These are phyloP conservation scores for Drosophila repleta DNA, from an alignment of 1,140 invertebrate genomes.

Conservation along the genomic window DNA sequence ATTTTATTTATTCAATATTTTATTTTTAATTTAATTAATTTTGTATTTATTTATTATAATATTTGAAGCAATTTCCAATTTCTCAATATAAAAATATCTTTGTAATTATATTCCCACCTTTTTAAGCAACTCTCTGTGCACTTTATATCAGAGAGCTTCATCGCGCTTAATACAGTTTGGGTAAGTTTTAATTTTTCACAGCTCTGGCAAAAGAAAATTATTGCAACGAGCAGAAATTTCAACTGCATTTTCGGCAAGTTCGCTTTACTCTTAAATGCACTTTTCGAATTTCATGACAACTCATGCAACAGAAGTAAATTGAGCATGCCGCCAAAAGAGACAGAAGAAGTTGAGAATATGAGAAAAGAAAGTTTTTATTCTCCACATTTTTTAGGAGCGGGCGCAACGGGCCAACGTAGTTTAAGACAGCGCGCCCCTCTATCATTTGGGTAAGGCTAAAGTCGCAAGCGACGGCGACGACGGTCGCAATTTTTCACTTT, in stretches of 20 bases:
- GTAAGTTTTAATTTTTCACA: neutral
- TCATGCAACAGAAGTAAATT: conserved; percentile 68
- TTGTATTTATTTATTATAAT: too few relatives aligned
- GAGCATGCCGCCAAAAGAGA: conserved; percentile 47
- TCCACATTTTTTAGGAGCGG: neutral
- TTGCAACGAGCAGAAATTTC: neutral
- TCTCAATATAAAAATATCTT: too few relatives aligned
- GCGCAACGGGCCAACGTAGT: conserved; percentile 45
- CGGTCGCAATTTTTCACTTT: conserved; percentile 76
- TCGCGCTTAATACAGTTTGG: neutral
- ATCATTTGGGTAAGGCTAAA: neutral
- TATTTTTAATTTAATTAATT: too few relatives aligned
- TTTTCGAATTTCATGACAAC: conserved; percentile 39
- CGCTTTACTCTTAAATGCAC: conserved; percentile 34
- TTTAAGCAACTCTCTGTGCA: too few relatives aligned
- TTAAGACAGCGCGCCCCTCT: conserved; percentile 45
- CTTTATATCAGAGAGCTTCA: too few relatives aligned
- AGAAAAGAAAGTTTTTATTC: conserved; percentile 16
- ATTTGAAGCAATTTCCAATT: too few relatives aligned
- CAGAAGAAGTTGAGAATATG: conserved; percentile 34
- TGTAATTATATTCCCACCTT: too few relatives aligned
- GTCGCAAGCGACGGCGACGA: conserved; percentile 2
- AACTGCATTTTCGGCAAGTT: conserved; percentile 14
- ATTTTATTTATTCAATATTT: too few relatives aligned
- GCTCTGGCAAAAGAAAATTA: neutral